Conservation (phyloP, 1,140 invertebrate species). For the Caenorhabditis latens region DNA sequence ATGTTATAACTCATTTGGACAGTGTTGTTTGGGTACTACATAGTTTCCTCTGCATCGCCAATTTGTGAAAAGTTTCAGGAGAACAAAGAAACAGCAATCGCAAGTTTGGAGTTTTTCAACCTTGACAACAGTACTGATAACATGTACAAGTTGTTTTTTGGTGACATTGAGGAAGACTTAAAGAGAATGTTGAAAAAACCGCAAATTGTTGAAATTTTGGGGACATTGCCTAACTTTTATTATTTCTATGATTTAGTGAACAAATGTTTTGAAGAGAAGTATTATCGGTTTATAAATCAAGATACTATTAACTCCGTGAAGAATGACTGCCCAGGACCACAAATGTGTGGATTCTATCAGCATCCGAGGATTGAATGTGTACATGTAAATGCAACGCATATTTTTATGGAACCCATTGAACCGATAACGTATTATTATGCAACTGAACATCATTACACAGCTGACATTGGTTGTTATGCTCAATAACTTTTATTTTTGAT, state of each 20-base stretch:
- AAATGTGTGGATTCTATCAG: background rate
- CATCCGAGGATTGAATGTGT: background rate
- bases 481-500: background rate
- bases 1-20: background rate
- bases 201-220: background rate
- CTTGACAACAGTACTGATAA: too few relatives aligned
- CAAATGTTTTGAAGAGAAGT: background rate
- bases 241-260: background rate
- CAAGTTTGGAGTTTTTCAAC: too few relatives aligned
- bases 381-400: background rate
- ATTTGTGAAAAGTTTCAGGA: too few relatives aligned
- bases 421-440: conserved; percentile 5
- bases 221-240: background rate
- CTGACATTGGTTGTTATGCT: background rate
- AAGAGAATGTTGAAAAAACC: background rate
- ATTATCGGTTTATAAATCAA: background rate
- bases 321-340: background rate
- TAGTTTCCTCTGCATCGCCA: too few relatives aligned
- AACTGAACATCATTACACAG: background rate
- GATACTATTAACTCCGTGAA: too few relatives aligned
- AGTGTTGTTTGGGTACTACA: background rate
- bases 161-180: background rate
- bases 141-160: too few relatives aligned
- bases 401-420: background rate
- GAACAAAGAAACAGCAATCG: too few relatives aligned